Evolutionary conservation across 1,140 invertebrate genomes (phyloP), one percentile per base, ranked within the genome.

Genomic region (Nebria ingens): DNA sequence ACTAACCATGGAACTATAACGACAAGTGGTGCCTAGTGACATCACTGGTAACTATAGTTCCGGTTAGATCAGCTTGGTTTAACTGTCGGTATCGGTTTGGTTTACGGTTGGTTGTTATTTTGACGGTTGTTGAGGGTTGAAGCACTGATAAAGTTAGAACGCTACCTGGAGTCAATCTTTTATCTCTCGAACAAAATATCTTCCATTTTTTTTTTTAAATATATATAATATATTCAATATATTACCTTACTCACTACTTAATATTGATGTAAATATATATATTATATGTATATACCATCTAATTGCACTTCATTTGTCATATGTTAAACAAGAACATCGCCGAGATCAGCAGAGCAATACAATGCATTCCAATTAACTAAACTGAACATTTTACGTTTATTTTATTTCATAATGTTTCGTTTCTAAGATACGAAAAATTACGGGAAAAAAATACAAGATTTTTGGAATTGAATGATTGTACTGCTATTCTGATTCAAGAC

Each of bases 131-230:
- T 70, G 67, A 70, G 68, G 65, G 61, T 62, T 62, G 61, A 65
- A 66, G 60, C 59, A 22, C 21, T 22, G 53, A 60, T 59, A 61
- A n/a, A 54, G 54, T 65, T 66, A 64, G 40, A 69, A 72, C 68
- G 70, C 66, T 70, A 68, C 64, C 68, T 68, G 62, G 74, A 76
- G 70, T 78, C 76, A 78, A 77, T 78, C 76, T 78, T 78, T 75
- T 78, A 74, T 77, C 76, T 78, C 76, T 78, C 76, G 58, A 70
- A 68, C 63, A 70, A 68, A 68, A 67, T 70, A 71, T 66, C 69
- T 71, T 73, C 69, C 67, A 64, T 56, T 58, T 57, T 62, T n/a
- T n/a, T 55, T 38, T 65, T 68, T 64, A 69, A 69, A 71, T 69
- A 71, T 71, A 70, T 69, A 71, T 67, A 65, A 70, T 68, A 67